Evolutionary conservation across 2,113 vertebrate genomes (phyloP).

Genomic region (Prionailurus viverrinus): DNA sequence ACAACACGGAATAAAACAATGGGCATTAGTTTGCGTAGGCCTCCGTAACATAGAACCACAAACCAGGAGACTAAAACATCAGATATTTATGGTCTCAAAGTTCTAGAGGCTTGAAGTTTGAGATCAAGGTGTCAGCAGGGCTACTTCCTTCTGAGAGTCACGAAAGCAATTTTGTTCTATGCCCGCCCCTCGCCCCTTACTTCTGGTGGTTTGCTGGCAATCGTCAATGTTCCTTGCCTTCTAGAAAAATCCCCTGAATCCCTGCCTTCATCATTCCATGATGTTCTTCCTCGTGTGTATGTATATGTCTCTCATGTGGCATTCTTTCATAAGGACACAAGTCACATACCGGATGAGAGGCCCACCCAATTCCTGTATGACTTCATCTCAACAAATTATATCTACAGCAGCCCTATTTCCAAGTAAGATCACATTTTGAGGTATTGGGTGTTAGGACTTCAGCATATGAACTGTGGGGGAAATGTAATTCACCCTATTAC

Average conservation of each 20-base stretch:
- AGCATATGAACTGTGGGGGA: no score
- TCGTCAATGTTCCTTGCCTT: background rate
- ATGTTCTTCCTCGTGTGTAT: background rate
- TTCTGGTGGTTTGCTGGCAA: background rate
- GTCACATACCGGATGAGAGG: background rate
- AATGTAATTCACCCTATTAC: background rate
- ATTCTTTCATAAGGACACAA: background rate
- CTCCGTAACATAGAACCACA: background rate
- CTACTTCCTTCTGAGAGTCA: background rate
- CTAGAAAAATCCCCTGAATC: background rate
- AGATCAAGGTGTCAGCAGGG: background rate
- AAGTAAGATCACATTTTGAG: background rate
- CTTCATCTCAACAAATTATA: background rate
- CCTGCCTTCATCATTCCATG: background rate
- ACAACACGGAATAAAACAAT: background rate
- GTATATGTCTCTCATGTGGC: background rate
- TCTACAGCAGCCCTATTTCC: background rate
- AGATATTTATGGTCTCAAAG: background rate
- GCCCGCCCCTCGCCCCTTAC: accelerated
- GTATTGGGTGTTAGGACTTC: background rate
- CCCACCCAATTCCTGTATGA: background rate
- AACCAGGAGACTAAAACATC: background rate
- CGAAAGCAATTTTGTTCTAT: background rate
- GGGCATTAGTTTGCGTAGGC: background rate
- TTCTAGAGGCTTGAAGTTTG: background rate